Percentiles rank a stretch among this genome's conserved stretches.
Evolutionary conservation across 2,113 vertebrate genomes (phyloP).

Genomic region (Desmodus rotundus): DNA sequence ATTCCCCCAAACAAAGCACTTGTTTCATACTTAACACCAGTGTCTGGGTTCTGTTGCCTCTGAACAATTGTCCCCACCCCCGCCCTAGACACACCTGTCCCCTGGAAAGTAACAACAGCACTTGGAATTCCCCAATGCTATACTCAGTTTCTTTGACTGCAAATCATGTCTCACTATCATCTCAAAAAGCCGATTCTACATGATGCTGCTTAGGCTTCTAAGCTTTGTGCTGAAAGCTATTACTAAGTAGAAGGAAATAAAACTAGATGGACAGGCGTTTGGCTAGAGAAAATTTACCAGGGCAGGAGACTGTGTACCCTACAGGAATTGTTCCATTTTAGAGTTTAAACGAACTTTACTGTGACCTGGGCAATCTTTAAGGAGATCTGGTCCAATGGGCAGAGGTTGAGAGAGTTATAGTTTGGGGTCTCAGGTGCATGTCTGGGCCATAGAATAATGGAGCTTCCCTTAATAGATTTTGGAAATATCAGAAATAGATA

Average conservation of each 20-base stretch:
- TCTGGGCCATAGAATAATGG: neutral
- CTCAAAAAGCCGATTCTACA: neutral
- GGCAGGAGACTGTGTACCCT: neutral
- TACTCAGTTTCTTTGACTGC: neutral
- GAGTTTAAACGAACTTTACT: neutral
- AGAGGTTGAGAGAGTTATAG: neutral
- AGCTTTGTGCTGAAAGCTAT: neutral
- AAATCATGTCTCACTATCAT: neutral
- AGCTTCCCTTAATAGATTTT: neutral
- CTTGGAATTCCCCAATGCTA: too few species aligned
- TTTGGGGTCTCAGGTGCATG: neutral
- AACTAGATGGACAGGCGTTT: neutral
- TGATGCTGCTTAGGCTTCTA: neutral
- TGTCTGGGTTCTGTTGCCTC: neutral
- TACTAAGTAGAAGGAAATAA: neutral
- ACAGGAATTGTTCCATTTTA: neutral
- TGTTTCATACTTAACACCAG: neutral
- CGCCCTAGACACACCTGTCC: neutral
- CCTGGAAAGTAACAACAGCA: neutral
- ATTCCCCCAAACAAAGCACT: neutral
- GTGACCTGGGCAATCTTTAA: neutral
- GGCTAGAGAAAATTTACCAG: neutral
- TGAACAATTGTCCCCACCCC: neutral
- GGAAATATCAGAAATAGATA: neutral
- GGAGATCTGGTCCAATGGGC: neutral